Evolutionary conservation across 2,888 invertebrate species (phyloP), one percentile per base, ranked within the genome.

Genomic region (Clepsis dumicolana): DNA sequence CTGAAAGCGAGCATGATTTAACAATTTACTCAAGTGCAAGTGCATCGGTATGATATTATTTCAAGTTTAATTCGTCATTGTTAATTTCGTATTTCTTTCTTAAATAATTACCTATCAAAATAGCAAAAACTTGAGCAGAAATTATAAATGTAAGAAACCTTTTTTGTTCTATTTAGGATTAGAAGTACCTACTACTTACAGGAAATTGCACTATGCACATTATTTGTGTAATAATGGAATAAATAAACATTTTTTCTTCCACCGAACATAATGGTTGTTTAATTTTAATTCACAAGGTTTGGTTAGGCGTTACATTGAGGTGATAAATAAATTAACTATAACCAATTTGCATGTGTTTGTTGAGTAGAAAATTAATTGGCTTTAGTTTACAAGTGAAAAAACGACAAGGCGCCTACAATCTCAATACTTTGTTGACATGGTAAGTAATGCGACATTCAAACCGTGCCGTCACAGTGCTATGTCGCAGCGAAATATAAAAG

Each of bases 231-330:
- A 66, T 21, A 54, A 38, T 70, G 57, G 62, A 73, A 72, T 72
- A 75, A 75, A 77, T 78, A 77, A 76, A 79, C 75, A 75, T 75
- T 75, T 59, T n/a, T 75, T 78, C 71, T 77, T 74, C 62, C 71
- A 73, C 71, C 71, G 67, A 59, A 65, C 59, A 4, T 62, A 41
- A 56, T 54, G 52, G 73, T 78, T 73, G 77, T 79, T 75, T 70
- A 52, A 63, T 75, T 72, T 18, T 52, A n/a, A n/a, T n/a, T n/a
- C n/a, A n/a, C n/a, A n/a, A n/a, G n/a, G n/a, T n/a, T n/a, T n/a
- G n/a, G n/a, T n/a, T n/a, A n/a, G n/a, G n/a, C n/a, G n/a, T n/a
- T n/a, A n/a, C n/a, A n/a, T n/a, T n/a, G n/a, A n/a, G n/a, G n/a
- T n/a, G n/a, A n/a, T n/a, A n/a, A n/a, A n/a, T n/a, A n/a, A n/a